Base-by-base conservation (phyloP, 2,797 vertebrate genomes). In the Trematomus bernacchii region DNA sequence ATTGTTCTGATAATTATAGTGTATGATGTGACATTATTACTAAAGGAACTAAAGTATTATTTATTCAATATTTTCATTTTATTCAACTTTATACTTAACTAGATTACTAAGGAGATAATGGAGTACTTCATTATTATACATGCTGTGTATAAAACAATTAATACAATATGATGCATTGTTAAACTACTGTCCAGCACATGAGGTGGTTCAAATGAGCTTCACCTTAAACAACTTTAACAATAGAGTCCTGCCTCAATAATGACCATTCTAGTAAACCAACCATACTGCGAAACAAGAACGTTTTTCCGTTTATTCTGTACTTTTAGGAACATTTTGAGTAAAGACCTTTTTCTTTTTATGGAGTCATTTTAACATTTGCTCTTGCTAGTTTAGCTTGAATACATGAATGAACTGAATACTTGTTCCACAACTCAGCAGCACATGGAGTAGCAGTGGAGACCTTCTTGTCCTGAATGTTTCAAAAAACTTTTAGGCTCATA, bases 401-500 rank as follows among this genome's bases (percentile, higher is more conserved):
- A 14, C 44, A 37, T n/a, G 4, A 21, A 0, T 13, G 10, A n/a
- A 15, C 5, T 30, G 10, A 48, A 21, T 54, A 40, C 3, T 52
- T 47, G 37, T 42, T 10, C 11, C 21, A 43, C 10, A 43, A 15
- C 33, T 43, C 57, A 51, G 46, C 44, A 65, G 51, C 50, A 44
- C 12, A n/a, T 44, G 47, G 43, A 8, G 10, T 15, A 64, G 19
- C 10, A 42, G 54, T 0, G 21, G 18, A 1, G 1, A 23, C 33
- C 50, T 57, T 47, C 15, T 5, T 1, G 4, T 44, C 18, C 46
- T 76, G 50, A 64, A 58, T 42, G 27, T 73, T 43, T 55, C n/a
- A 12, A 23, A 60, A 8, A 51, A 71, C 59, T 44, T 66, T 63
- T 70, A 23, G 42, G 59, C 47, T 85, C 54, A 77, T 79, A 65